phyloP scores from a whole-genome alignment of 2,888 invertebrate species.

The Microchrysa polita region DNA sequence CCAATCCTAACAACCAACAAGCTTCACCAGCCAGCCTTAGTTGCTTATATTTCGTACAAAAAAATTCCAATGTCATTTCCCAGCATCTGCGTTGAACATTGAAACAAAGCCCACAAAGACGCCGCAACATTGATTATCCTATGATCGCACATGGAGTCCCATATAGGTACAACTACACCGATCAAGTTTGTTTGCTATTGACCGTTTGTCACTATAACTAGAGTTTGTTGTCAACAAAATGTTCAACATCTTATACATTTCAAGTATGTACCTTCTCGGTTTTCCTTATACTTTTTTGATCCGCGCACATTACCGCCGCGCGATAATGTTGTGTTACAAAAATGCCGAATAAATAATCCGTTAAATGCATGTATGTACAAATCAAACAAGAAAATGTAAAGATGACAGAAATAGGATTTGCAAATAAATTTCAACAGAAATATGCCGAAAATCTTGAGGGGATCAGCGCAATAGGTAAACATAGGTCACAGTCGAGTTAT shows the following conservation, averaged over 20 bases:
- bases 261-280: slow-evolving; percentile 35
- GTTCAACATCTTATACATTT: slow-evolving; percentile 24
- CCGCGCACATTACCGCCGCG: neutral
- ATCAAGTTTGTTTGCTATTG: slow-evolving; percentile 34
- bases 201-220: slow-evolving; percentile 32
- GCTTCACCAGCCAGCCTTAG: too few relatives aligned
- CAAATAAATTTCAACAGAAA: slow-evolving; percentile 27
- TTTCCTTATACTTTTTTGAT: neutral
- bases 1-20: too few relatives aligned
- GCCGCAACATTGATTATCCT: slow-evolving; percentile 20
- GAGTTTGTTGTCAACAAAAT: slow-evolving; percentile 23
- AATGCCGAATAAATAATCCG: slow-evolving; percentile 46
- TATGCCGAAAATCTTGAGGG: slow-evolving; percentile 38
- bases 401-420: slow-evolving; percentile 31
- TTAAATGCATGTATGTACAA: slow-evolving; percentile 48
- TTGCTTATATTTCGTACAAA: too few relatives aligned
- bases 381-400: slow-evolving; percentile 40
- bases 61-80: neutral
- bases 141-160: slow-evolving; percentile 12
- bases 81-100: neutral
- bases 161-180: neutral
- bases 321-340: slow-evolving; percentile 7
- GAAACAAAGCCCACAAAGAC: slow-evolving; percentile 19
- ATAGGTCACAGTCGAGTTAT: slow-evolving; percentile 3
- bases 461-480: slow-evolving; percentile 19